A percentile compares a stretch with the other conserved stretches of the same genome.
Conservation (phyloP, 2,113 vertebrate genomes). For the Megaleporinus macrocephalus region DNA sequence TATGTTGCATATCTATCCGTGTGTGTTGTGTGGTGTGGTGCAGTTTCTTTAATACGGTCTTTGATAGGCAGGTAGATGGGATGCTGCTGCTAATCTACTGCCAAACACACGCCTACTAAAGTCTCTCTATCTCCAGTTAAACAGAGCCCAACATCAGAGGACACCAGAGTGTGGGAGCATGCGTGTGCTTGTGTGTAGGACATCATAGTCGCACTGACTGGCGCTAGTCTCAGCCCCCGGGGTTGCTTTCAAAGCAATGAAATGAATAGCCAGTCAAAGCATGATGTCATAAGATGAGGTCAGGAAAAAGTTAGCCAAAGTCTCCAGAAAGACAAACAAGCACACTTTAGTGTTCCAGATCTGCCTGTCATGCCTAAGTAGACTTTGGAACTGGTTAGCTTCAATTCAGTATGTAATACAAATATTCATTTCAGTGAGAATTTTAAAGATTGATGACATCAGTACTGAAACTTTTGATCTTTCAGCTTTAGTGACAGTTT, state of each 20-base stretch:
- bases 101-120: neutral
- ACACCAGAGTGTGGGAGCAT: neutral
- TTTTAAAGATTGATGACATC: too few relatives aligned
- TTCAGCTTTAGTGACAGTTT: too few relatives aligned
- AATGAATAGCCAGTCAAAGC: neutral
- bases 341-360: neutral
- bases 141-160: conserved; percentile 18
- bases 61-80: conserved; percentile 34
- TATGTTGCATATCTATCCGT: neutral
- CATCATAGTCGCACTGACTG: neutral
- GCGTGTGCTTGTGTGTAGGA: neutral
- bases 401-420: neutral
- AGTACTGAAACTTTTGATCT: too few relatives aligned
- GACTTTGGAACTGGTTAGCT: neutral
- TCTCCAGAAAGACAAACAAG: neutral
- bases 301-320: neutral
- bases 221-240: neutral
- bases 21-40: neutral
- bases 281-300: neutral
- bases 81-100: conserved; percentile 27
- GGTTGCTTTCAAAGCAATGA: neutral
- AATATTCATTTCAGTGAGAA: too few relatives aligned
- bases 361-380: neutral
- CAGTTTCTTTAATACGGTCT: neutral
- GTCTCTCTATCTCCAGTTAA: conserved; percentile 29